Evolutionary conservation across 2,888 invertebrate genomes (phyloP), one percentile per base, ranked within the genome.

Genomic region (Tuta absoluta): DNA sequence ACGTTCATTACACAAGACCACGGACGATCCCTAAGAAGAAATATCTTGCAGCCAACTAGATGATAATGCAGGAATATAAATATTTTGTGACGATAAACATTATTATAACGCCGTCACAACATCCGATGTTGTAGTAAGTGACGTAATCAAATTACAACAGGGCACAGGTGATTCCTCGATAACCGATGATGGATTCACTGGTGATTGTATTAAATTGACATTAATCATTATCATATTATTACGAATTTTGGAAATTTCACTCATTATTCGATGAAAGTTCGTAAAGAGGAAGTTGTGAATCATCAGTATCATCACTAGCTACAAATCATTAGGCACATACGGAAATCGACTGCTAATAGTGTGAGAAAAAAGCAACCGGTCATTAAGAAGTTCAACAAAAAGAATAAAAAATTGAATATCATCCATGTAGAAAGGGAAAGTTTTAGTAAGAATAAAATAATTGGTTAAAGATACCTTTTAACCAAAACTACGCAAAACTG

Each of bases 131-230:
- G 64, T 57, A 62, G 59, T 64, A 66, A 67, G 60, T 23, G 59
- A 68, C 68, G 65, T 70, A 69, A 73, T 69, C 68, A 51, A 64
- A 67, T 72, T 66, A 69, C 65, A 65, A 62, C 60, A 56, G 62
- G 64, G 53, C 66, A 65, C 65, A 63, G 62, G 70, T 65, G 68
- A 68, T 68, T 69, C 66, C 65, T 5, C 41, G 10, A 49, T 63
- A 33, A 63, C n/a, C 53, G 14, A 10, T 38, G 51, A 62, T 51
- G 62, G 62, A 59, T 59, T 59, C 37, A 38, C 59, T 38, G 19
- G 8, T 59, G 38, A 38, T 38, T 21, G 11, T 10, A 38, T 59
- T 59, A 59, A 59, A 59, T 59, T 59, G 56, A 33, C 24, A 56
- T 56, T 24, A 33, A 56, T 56, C 56, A 56, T 17, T 33, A 56